Conservation (phyloP, 1,140 invertebrate genomes). For the Eulimnadia texana region DNA sequence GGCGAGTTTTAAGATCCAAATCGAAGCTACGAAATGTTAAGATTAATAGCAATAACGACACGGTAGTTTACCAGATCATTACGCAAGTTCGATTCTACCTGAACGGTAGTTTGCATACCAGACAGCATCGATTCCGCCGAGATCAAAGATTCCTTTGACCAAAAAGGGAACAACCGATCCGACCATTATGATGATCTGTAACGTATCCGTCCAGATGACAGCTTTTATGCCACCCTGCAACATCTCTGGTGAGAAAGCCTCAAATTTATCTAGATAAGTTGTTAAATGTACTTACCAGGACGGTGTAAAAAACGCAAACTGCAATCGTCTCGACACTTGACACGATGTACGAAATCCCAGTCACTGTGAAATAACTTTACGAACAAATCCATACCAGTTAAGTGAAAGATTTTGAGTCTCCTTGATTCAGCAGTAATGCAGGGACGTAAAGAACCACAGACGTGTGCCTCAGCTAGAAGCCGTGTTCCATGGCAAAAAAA, state of each 20-base stretch:
- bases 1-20: constrained; percentile 56
- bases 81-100: constrained; percentile 56
- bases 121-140: constrained; percentile 52
- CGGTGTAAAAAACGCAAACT: constrained; percentile 86
- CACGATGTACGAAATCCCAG: constrained; percentile 54
- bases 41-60: background rate
- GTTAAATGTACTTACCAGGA: constrained; percentile 41
- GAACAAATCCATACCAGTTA: background rate
- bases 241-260: background rate
- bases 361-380: constrained; percentile 34
- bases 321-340: constrained; percentile 71
- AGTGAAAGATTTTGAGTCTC: background rate
- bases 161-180: constrained; percentile 57
- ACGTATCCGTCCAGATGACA: constrained; percentile 81
- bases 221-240: constrained; percentile 84
- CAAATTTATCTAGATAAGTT: background rate
- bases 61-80: constrained; percentile 43
- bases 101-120: constrained; percentile 47
- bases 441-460: constrained; percentile 87
- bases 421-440: constrained; percentile 71
- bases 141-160: constrained; percentile 47
- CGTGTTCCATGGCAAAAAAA: background rate
- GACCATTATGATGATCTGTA: constrained; percentile 74
- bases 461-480: constrained; percentile 66
- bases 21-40: constrained; percentile 63